phyloP scores from a whole-genome alignment of 1,140 invertebrate genomes.

The Homarus americanus region DNA sequence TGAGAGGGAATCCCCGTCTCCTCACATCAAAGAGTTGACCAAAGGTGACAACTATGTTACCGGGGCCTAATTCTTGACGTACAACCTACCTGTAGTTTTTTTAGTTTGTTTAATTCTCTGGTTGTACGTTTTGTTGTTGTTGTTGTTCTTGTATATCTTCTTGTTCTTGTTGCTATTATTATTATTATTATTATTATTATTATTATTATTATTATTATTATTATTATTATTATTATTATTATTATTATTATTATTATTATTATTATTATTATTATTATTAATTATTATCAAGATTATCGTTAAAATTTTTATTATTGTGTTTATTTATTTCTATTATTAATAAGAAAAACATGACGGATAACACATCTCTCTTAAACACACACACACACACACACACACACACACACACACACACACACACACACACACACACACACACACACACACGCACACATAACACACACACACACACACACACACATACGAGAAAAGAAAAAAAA shows the following conservation, averaged over 20 bases:
- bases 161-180: not conserved
- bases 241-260: slow-evolving; percentile 13
- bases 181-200: slow-evolving; percentile 13
- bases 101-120: not conserved
- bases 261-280: slow-evolving; percentile 13
- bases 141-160: not conserved
- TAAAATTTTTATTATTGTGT: not conserved
- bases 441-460: no score
- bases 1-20: not conserved
- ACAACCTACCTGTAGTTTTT: not conserved
- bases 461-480: no score
- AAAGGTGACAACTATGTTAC: not conserved
- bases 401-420: not conserved
- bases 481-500: no score
- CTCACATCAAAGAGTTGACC: not conserved
- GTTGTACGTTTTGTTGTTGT: not conserved
- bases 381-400: no score
- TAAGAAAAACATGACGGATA: no score
- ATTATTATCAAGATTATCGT: not conserved
- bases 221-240: slow-evolving; percentile 13
- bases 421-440: no score
- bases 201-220: slow-evolving; percentile 13
- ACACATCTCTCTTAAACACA: no score
- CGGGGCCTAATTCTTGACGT: not conserved
- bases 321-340: not conserved